Base-by-base conservation (phyloP, 2,113 vertebrate species). In the Megaceryle maxima region DNA sequence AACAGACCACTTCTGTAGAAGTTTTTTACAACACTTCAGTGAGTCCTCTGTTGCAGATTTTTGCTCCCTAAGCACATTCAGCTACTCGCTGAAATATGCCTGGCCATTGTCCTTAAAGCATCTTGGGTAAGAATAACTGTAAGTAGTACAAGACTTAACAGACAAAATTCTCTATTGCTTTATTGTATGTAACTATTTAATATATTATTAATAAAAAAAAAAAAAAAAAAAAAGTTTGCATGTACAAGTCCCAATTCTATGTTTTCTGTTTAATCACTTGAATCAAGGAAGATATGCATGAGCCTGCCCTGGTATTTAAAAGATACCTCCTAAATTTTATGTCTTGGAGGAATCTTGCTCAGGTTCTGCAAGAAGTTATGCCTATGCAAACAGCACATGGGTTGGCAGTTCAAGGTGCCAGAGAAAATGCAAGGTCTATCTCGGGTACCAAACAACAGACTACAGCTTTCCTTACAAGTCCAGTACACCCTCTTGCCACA, bases 1-100 rank as follows among this genome's bases (percentile, higher is more conserved):
- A 96, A 80, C 80, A 94, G 92, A 91, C 80, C 53, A 73, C 87
- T 96, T 95, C 92, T 84, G 24, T 4, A 39, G 35, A 92, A 87
- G 51, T 56, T 86, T 90, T 93, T 94, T 97, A 96, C 50, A 93
- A 84, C 88, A 87, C 72, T 90, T 77, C 90, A 94, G 51, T 0
- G 0, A 64, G 62, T 82, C 37, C 19, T 79, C 83, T 84, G 26
- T 29, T 92, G 74, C 91, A 84, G 53, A 48, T 72, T 89, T 94
- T 79, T 75, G n/a, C 35, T 92, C 20, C n/a, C 41, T 33, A 48
- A 51, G 55, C 31, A 94, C 9, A 2, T 59, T 57, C 37, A 94
- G 82, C 19, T 72, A 92, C n/a, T 24, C 39, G 48, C 28, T 91
- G 57, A 82, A 72, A 92, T 87, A 29, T 80, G 56, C 39, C 73